Percentiles rank a stretch among this genome's conserved stretches.
These are phyloP conservation scores for Perizoma flavofasciatum DNA, from an alignment of 2,888 invertebrate species.

Conservation along the genomic window DNA sequence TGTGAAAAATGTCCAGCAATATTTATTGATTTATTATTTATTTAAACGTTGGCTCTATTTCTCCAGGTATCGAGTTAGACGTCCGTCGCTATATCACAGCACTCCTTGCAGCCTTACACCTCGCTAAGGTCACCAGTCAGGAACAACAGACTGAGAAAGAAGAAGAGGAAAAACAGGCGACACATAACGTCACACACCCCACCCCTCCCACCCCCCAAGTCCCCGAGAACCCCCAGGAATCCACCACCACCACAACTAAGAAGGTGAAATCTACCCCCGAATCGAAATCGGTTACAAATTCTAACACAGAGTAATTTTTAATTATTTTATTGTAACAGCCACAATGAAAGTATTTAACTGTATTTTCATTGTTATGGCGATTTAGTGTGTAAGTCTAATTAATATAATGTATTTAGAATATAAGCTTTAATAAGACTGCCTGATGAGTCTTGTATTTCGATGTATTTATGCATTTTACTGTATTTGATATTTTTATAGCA, in stretches of 20 bases:
- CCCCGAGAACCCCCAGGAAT: constrained; percentile 42
- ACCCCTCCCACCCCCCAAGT: constrained; percentile 40
- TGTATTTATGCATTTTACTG: constrained; percentile 54
- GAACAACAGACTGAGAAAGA: constrained; percentile 53
- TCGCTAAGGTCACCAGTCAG: constrained; percentile 70
- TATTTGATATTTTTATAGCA: constrained; percentile 45
- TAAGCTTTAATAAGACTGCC: constrained; percentile 54
- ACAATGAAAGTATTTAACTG: constrained; percentile 60
- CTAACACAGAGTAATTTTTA: constrained; percentile 39
- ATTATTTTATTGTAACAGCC: constrained; percentile 44
- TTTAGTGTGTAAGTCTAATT: constrained; percentile 50
- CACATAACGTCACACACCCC: constrained; percentile 45
- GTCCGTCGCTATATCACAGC: constrained; percentile 74
- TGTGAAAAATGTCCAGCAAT: no score
- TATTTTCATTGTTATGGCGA: constrained; percentile 67
- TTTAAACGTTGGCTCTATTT: neutral
- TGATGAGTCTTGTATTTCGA: constrained; percentile 55
- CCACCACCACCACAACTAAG: constrained; percentile 59
- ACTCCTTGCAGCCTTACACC: constrained; percentile 70
- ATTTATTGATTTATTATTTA: no score
- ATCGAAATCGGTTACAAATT: constrained; percentile 61
- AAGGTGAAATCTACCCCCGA: constrained; percentile 70
- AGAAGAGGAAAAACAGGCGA: constrained; percentile 37
- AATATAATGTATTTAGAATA: constrained; percentile 44
- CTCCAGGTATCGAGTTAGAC: constrained; percentile 70